Base-by-base conservation (phyloP, 2,113 vertebrate species). In the Chauna torquata region DNA sequence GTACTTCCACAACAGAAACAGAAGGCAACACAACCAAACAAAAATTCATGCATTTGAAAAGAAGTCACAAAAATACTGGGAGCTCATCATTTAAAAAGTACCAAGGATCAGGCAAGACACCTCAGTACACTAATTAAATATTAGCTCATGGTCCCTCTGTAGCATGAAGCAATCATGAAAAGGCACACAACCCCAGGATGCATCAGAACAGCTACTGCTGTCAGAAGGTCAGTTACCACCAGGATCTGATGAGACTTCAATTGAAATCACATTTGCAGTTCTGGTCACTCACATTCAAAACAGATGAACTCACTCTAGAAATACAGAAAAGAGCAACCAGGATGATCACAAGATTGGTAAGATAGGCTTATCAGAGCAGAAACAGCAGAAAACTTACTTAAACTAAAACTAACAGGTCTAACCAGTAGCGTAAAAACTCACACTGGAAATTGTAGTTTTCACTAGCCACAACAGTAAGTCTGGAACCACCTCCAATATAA, bases 71-170 rank as follows among this genome's bases (percentile, higher is more conserved):
- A 86, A 32, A 42, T 40, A 13, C 40, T 23, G 22, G 3, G 32
- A 83, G 23, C 6, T 95, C 62, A 40, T 44, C 14, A 65, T 24
- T 64, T 57, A 18, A 32, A 65, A 55, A 86, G 40, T 25, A 69
- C 8, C 19, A 47, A 64, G n/a, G 0, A 71, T 32, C 42, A 28
- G 38, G 76, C 86, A 15, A 52, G 34, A 44, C 28, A 74, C 22
- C 5, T 10, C 27, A 19, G 28, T 22, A 1, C 0, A 14, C 1
- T 62, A 77, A 36, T 54, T 18, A 34, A 88, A 50, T 0, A 42
- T 9, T 2, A 40, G 17, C 20, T 75, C 4, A 1, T 9, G 10
- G 28, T 34, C 38, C 42, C n/a, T 16, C 20, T 64, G 49, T 20
- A 28, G 55, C 0, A 16, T 7, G n/a, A 55, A 6, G 13, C 40